These are phyloP conservation scores for Lasioglossum villosulum DNA, from an alignment of 2,888 invertebrate genomes.

Conservation along the genomic window DNA sequence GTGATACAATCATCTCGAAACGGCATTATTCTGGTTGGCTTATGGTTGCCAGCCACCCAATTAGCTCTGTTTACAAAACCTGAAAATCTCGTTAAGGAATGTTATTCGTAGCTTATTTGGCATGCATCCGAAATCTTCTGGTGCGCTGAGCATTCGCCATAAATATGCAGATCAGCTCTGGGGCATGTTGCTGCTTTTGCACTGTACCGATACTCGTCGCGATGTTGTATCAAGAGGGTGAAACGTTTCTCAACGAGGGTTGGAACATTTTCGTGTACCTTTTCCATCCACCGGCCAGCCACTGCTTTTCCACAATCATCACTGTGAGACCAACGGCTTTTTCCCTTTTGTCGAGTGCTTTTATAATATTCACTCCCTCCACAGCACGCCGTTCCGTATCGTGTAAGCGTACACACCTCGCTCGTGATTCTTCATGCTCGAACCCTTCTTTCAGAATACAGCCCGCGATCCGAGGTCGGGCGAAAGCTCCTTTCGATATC, in stretches of 20 bases:
- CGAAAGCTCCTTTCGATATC: constrained; percentile 42
- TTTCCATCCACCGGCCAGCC: constrained; percentile 47
- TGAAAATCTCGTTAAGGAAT: constrained; percentile 47
- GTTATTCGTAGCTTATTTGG: constrained; percentile 70
- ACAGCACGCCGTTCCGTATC: neutral
- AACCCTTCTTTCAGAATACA: constrained; percentile 24
- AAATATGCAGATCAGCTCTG: constrained; percentile 78
- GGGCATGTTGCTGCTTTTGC: constrained; percentile 46
- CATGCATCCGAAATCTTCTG: constrained; percentile 81
- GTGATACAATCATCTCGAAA: neutral
- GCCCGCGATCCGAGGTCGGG: constrained; percentile 39
- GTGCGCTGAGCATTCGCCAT: constrained; percentile 77
- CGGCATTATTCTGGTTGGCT: neutral
- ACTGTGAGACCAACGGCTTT: constrained; percentile 25
- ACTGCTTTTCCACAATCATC: constrained; percentile 30
- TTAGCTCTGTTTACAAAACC: constrained; percentile 6
- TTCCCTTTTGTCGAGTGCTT: constrained; percentile 68
- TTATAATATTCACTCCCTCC: constrained; percentile 80
- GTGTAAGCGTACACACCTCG: constrained; percentile 68
- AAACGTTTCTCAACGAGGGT: constrained; percentile 43
- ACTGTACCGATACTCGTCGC: constrained; percentile 57
- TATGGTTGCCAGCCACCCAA: constrained; percentile 7
- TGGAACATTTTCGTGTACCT: constrained; percentile 53
- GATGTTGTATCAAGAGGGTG: constrained; percentile 48
- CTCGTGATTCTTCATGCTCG: constrained; percentile 66